phyloP scores from a whole-genome alignment of 2,113 vertebrate species.

The Hippolais icterina region DNA sequence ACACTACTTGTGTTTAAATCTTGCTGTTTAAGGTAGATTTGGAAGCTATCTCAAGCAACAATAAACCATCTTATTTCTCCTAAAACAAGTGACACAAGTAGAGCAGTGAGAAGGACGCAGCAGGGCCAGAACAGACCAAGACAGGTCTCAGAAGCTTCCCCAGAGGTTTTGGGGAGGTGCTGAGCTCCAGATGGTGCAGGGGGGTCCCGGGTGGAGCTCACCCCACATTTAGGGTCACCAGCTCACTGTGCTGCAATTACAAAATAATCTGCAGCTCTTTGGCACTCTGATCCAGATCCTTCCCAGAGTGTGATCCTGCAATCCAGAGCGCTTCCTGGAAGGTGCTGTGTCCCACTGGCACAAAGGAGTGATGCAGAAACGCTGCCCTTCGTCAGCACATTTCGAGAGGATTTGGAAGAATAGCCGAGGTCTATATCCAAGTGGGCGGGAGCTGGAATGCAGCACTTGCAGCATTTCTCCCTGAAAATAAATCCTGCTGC shows the following conservation, averaged over 20 bases:
- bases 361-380: background rate
- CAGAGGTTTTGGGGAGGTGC: background rate
- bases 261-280: background rate
- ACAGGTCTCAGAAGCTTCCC: background rate
- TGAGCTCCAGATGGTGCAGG: background rate
- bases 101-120: background rate
- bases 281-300: background rate
- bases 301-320: background rate
- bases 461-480: background rate
- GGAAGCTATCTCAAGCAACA: background rate
- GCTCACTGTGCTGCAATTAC: background rate
- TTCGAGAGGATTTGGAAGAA: background rate
- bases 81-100: background rate
- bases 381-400: background rate
- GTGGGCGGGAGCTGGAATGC: background rate
- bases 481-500: background rate
- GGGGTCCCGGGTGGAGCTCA: background rate
- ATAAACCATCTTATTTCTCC: background rate
- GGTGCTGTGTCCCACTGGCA: background rate
- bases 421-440: background rate
- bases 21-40: background rate
- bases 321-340: background rate
- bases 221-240: background rate
- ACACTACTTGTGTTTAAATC: background rate
- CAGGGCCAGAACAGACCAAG: background rate